Conservation (phyloP, 2,113 vertebrate genomes). For the Mobula hypostoma region DNA sequence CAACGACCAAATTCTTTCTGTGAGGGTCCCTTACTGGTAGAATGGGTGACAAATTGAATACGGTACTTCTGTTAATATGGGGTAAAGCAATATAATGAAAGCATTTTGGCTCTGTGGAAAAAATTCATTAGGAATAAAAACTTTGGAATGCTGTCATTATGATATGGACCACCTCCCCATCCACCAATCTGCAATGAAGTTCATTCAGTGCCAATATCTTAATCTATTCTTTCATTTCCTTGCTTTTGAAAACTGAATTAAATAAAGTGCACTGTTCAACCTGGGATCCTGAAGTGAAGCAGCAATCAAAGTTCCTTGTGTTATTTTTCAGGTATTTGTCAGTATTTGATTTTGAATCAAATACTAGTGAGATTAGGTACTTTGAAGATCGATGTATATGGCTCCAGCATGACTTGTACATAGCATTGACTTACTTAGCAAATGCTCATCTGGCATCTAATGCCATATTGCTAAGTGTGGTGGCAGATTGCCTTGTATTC, state of each 20-base stretch:
- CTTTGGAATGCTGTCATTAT: neutral
- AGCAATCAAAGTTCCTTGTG: neutral
- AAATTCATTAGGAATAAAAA: neutral
- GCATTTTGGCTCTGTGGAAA: neutral
- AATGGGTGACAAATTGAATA: neutral
- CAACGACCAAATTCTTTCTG: neutral
- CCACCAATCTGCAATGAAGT: neutral
- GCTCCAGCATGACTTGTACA: slow-evolving; percentile 5
- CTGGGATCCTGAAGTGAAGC: slow-evolving; percentile 1
- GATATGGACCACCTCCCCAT: neutral
- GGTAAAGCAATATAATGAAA: neutral
- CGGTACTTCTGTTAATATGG: neutral
- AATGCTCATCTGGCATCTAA: neutral
- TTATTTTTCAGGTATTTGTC: neutral
- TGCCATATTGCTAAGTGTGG: neutral
- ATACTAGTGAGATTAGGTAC: neutral
- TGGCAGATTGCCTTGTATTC: neutral
- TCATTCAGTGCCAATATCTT: neutral
- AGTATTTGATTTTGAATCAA: slow-evolving; percentile 18
- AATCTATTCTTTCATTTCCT: neutral
- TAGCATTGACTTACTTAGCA: neutral
- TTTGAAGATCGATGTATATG: neutral
- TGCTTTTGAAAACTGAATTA: neutral
- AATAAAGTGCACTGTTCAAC: slow-evolving; percentile 6
- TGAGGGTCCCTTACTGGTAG: neutral